Evolutionary conservation across 2,888 invertebrate species (phyloP), one percentile per base, ranked within the genome.

Genomic region (Smittia aterrima): DNA sequence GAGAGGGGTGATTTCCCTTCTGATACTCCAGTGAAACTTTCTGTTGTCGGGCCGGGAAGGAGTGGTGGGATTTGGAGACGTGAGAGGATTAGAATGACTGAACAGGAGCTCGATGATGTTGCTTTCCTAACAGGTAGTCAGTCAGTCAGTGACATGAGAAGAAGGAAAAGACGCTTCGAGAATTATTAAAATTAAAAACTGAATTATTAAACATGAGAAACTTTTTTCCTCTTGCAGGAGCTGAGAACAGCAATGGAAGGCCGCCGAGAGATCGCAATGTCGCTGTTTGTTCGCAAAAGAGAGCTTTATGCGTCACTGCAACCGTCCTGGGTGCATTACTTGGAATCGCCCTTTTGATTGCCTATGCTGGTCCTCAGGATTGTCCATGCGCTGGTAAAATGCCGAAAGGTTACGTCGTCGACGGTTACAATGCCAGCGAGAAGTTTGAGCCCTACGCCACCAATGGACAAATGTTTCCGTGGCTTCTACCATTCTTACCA

Each of bases 31-130:
- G 40, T 72, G n/a, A 72, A 72, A 62, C 40, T 62, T n/a, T 72
- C 72, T 1, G 66, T 74, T 20, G 74, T 74, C 7, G 74, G 74
- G 16, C 47, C 74, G 13, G 74, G 47, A 53, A 38, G 20, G 13
- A 66, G 58, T 74, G 74, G n/a, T 11, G 47, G 47, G 66, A 67
- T 82, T 81, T 82, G 82, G 82, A 81, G 82, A 78, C 82, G 82
- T 77, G 83, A 82, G 80, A 80, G 90, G 86, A 87, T 87, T 77
- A 87, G 87, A 80, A 92, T 94, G 93, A 93, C 92, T 84, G 94
- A 95, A 81, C 93, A 92, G 83, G 95, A 95, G 85, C 88, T 95
- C 81, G 95, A 95, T 82, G 95, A 95, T 86, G 93, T 94, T 80
- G 94, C 95, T 76, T 95, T 95, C 86, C 86, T 95, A 83, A 94